These are phyloP conservation scores for Crepidodera aurea DNA, from an alignment of 2,888 invertebrate species.

Conservation along the genomic window DNA sequence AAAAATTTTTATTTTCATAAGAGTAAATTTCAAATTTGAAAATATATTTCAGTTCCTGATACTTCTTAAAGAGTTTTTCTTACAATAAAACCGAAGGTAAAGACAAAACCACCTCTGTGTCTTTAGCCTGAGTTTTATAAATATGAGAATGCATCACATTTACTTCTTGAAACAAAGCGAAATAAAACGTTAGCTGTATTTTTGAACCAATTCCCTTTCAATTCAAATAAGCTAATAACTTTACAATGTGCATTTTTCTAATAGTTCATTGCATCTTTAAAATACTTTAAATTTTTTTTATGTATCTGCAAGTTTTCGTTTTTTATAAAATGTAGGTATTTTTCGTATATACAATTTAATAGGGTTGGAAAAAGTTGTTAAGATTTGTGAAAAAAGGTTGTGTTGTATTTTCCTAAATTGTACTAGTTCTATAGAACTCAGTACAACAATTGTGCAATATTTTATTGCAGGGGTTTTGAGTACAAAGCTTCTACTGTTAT, in stretches of 20 bases:
- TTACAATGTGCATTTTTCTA: constrained; percentile 34
- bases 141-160: constrained; percentile 11
- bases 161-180: constrained; percentile 14
- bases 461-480: constrained; percentile 15
- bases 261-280: constrained; percentile 28
- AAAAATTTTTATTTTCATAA: no score
- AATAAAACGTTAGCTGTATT: neutral
- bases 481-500: constrained; percentile 17
- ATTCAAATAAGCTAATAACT: constrained; percentile 1
- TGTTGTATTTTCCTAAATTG: constrained; percentile 5
- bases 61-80: constrained; percentile 12
- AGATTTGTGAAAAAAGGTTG: constrained; percentile 8
- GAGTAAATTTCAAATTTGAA: no score
- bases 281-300: no score
- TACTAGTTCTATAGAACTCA: constrained; percentile 7
- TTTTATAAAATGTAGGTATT: constrained; percentile 32
- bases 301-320: constrained; percentile 18
- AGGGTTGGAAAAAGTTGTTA: neutral
- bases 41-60: constrained; percentile 6
- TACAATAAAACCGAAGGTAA: constrained; percentile 36
- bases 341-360: constrained; percentile 15
- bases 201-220: neutral
- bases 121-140: constrained; percentile 36
- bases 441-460: constrained; percentile 17
- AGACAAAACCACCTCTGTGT: constrained; percentile 42